A percentile compares a stretch with the other conserved stretches of the same genome.
Conservation (phyloP, 53 echinoderm and acorn worm species). For the Echinarachnius parma region DNA sequence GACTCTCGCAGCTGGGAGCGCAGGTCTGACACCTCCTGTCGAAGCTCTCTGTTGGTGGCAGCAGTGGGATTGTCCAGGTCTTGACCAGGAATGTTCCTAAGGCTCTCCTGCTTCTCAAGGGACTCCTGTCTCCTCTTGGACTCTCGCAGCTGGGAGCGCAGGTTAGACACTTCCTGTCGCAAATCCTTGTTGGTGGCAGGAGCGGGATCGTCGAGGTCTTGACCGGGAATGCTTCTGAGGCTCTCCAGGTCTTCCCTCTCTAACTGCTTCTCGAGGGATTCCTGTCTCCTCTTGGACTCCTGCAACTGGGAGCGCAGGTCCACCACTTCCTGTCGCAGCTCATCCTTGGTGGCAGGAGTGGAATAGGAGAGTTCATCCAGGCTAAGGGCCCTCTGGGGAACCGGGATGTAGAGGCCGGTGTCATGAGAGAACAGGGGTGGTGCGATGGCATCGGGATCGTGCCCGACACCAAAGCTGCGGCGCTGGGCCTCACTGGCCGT, state of each 20-base stretch:
- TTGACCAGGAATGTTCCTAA: constrained; percentile 50
- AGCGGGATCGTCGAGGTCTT: constrained; percentile 50
- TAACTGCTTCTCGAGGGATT: constrained; percentile 42
- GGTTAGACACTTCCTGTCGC: constrained; percentile 41
- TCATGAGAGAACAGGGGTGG: not conserved
- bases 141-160: constrained; percentile 51
- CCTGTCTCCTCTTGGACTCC: constrained; percentile 48
- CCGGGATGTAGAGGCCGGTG: constrained; percentile 14
- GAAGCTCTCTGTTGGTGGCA: constrained; percentile 44
- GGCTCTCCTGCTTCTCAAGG: constrained; percentile 54
- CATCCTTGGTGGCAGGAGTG: constrained; percentile 30
- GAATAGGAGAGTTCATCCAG: constrained; percentile 12
- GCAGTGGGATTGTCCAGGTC: constrained; percentile 9
- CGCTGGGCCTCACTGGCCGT: constrained; percentile 46
- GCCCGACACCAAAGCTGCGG: constrained; percentile 43
- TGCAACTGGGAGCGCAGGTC: constrained; percentile 16
- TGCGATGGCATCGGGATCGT: constrained; percentile 31
- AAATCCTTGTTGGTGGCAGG: constrained; percentile 40
- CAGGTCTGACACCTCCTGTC: constrained; percentile 43
- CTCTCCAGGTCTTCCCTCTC: constrained; percentile 48
- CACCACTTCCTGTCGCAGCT: constrained; percentile 47
- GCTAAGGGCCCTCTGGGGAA: constrained; percentile 5
- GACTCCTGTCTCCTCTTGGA: constrained; percentile 29
- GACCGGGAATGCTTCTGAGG: constrained; percentile 63
- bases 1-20: constrained; percentile 50